phyloP scores from a whole-genome alignment of 2,888 invertebrate genomes.

The Cotesia congregata region DNA sequence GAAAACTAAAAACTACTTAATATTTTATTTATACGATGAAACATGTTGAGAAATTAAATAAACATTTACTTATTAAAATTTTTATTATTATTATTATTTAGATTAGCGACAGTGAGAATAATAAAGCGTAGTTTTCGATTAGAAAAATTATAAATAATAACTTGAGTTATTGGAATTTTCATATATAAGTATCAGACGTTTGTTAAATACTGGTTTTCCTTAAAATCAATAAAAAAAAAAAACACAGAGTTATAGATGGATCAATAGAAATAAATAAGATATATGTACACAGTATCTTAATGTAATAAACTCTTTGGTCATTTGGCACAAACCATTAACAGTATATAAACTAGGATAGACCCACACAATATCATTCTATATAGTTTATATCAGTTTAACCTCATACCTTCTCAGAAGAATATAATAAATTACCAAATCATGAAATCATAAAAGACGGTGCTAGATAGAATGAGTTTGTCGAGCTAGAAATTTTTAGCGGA shows the following conservation, averaged over 20 bases:
- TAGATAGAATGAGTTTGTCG: background rate
- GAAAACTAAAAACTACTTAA: background rate
- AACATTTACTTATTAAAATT: background rate
- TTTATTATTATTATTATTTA: background rate
- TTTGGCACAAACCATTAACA: conserved; percentile 15
- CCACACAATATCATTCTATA: conserved; percentile 2
- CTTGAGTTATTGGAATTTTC: too few species aligned
- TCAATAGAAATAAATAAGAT: conserved; percentile 3
- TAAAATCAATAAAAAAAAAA: too few species aligned
- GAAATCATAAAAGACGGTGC: conserved; percentile 9
- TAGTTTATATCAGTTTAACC: conserved; percentile 18
- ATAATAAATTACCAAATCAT: conserved; percentile 6
- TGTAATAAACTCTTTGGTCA: conserved; percentile 25
- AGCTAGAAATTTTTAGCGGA: background rate
- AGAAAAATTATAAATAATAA: too few species aligned
- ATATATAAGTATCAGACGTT: too few species aligned
- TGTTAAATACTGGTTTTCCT: too few species aligned
- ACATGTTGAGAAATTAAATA: background rate
- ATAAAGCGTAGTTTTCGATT: too few species aligned
- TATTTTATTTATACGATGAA: background rate
- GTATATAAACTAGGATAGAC: background rate
- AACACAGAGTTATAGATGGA: background rate
- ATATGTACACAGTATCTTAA: background rate
- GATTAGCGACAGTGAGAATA: too few species aligned
- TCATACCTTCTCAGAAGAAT: background rate